Evolutionary conservation across 2,113 vertebrate genomes (phyloP), one percentile per base, ranked within the genome.

Genomic region (Vidua macroura): DNA sequence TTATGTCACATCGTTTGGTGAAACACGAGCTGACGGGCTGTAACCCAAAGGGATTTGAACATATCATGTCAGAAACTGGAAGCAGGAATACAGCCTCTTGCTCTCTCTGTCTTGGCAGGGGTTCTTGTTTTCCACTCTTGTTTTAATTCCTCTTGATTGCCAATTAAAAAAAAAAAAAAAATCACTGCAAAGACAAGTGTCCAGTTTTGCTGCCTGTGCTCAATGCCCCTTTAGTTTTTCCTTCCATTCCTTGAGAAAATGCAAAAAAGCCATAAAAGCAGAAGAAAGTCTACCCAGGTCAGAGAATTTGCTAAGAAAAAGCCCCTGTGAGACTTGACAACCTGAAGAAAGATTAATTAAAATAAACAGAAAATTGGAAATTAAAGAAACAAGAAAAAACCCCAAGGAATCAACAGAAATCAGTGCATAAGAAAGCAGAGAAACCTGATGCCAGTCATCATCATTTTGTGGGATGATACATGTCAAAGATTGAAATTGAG

Each of bases 1-100:
- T 97, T 92, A 92, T 93, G 82, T 96, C 94, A 96, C 58, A 56
- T 83, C 70, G n/a, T 62, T 44, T 59, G 59, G 52, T 74, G 86
- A 93, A 97, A 97, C 87, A 81, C 73, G 84, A 95, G 87, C 53
- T 96, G 95, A 96, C 95, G 93, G 48, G n/a, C 72, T 95, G 88
- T 94, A 85, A 97, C 94, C 67, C 30, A 67, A 83, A 97, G 95
- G 83, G 93, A 97, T 95, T 94, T 96, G 88, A 96, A 93, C 83
- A 94, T 94, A 95, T 92, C 90, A 92, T 94, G 91, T 93, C 91
- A 95, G 80, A 94, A 96, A 95, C 56, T 83, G 66, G 58, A 59
- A 96, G 60, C 64, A 92, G 76, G 19, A 83, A 52, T 73, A 16
- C 13, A 39, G 7, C 31, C n/a, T 87, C 79, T 86, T 90, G 72